These are phyloP conservation scores for Calcarius lapponicus DNA, from an alignment of 2,797 vertebrate genomes.

Conservation along the genomic window DNA sequence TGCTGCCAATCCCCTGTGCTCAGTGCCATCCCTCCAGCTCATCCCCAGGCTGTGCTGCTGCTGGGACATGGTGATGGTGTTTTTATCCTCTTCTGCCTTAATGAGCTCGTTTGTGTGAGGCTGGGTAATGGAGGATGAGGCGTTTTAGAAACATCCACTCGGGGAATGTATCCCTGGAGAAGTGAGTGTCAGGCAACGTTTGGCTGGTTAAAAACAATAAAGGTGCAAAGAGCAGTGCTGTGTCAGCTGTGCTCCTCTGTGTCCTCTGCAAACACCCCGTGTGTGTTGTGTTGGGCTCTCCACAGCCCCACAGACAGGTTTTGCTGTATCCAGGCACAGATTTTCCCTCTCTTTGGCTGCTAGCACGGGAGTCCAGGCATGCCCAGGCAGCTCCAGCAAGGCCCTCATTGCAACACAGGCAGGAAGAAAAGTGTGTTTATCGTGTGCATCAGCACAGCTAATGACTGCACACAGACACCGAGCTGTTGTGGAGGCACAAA, in stretches of 20 bases:
- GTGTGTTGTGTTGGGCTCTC: not conserved
- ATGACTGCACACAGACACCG: not conserved
- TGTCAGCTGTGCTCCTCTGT: not conserved
- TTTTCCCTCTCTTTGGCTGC: not conserved
- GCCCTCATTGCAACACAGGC: not conserved
- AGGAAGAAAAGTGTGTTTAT: not conserved
- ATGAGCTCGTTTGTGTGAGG: not conserved
- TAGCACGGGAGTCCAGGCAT: not conserved
- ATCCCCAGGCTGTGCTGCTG: accelerated
- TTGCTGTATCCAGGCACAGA: not conserved
- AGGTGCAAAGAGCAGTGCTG: not conserved
- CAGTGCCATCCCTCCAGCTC: not conserved
- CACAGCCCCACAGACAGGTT: not conserved
- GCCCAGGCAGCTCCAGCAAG: conserved; percentile 11
- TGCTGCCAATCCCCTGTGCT: not conserved
- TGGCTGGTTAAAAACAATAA: not conserved
- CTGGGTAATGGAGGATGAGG: not conserved
- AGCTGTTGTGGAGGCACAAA: not conserved
- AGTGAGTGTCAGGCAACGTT: not conserved
- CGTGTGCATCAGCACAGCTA: not conserved
- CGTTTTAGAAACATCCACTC: not conserved
- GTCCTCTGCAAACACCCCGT: accelerated
- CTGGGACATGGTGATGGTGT: not conserved
- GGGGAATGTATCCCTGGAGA: not conserved
- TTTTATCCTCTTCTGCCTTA: not conserved